Evolutionary conservation across 2,113 vertebrate species (phyloP).

Genomic region (Centropus bengalensis): DNA sequence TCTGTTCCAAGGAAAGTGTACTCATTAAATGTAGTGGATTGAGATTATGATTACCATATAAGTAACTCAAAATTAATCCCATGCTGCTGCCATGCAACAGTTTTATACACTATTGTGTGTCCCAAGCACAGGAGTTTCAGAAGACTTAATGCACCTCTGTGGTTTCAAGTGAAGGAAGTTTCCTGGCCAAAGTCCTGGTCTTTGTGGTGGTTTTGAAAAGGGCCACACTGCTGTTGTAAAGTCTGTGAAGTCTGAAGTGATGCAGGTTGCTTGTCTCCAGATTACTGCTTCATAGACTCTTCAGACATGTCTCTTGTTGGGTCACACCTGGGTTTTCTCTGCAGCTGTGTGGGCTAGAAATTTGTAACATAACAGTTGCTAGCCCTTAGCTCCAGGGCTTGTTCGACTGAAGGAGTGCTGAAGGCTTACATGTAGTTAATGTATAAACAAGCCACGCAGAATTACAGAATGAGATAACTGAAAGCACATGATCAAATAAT

Average conservation of each 20-base stretch:
- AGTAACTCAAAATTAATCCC: neutral
- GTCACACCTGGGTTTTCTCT: neutral
- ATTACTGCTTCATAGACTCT: neutral
- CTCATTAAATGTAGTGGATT: neutral
- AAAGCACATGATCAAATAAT: neutral
- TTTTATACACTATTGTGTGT: neutral
- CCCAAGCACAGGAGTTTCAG: neutral
- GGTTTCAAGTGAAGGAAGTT: neutral
- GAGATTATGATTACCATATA: neutral
- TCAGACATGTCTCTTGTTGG: neutral
- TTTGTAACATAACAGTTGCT: neutral
- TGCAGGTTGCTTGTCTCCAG: neutral
- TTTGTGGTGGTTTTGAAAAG: neutral
- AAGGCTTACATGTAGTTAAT: neutral
- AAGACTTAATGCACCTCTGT: neutral
- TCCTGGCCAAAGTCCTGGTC: neutral
- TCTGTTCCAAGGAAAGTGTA: neutral
- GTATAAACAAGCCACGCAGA: neutral
- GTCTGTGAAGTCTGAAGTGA: neutral
- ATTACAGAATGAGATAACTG: neutral
- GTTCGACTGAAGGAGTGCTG: neutral
- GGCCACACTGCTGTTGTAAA: neutral
- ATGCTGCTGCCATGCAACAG: neutral
- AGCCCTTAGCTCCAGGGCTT: neutral
- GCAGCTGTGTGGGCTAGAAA: neutral